A percentile compares a stretch with the other conserved stretches of the same genome.
Conservation (phyloP, 2,113 vertebrate species). For the Apaloderma vittatum region DNA sequence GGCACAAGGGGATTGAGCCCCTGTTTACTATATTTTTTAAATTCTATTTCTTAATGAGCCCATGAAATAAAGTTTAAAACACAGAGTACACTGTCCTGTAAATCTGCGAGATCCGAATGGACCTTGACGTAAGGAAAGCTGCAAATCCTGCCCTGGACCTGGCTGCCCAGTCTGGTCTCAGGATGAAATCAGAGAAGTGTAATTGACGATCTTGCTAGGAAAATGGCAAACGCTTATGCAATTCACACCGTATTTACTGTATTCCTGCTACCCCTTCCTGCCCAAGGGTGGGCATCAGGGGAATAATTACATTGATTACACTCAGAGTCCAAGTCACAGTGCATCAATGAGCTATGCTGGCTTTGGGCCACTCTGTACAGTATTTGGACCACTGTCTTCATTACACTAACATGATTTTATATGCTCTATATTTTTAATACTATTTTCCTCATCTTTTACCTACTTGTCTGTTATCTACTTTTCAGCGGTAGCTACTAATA, state of each 20-base stretch:
- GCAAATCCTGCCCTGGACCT: background rate
- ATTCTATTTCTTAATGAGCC: background rate
- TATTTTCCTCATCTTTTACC: background rate
- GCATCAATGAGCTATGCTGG: background rate
- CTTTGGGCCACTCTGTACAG: background rate
- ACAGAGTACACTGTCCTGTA: accelerated
- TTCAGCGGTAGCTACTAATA: accelerated
- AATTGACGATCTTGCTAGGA: background rate
- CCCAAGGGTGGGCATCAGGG: background rate
- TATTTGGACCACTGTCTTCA: background rate
- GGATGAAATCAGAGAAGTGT: background rate
- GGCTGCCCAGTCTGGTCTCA: background rate
- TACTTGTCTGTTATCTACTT: background rate
- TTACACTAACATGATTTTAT: background rate
- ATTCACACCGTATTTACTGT: background rate
- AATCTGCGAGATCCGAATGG: background rate
- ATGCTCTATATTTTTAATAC: background rate
- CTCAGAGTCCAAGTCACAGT: background rate
- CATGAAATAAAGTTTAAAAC: background rate
- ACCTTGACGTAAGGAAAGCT: background rate
- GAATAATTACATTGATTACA: background rate
- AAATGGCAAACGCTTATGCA: background rate
- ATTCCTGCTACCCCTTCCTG: background rate
- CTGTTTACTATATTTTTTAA: accelerated
- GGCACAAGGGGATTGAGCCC: background rate